These are phyloP conservation scores for Bos indicus DNA, from an alignment of 2,113 vertebrate species.

Conservation along the genomic window DNA sequence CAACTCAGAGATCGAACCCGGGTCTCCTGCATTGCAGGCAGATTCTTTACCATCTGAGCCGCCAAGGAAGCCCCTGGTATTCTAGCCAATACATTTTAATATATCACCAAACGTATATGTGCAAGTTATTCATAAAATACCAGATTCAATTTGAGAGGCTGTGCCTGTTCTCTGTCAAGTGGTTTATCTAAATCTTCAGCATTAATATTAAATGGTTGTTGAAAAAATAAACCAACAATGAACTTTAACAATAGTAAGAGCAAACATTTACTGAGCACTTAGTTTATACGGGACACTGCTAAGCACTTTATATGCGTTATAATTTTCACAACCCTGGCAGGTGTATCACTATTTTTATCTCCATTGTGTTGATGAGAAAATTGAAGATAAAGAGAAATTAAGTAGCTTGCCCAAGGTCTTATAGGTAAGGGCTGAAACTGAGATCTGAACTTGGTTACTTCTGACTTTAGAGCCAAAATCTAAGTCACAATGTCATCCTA, in stretches of 20 bases:
- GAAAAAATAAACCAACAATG: background rate
- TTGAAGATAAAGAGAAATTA: background rate
- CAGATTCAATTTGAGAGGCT: background rate
- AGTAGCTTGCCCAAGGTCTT: background rate
- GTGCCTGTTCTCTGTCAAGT: background rate
- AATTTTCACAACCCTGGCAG: background rate
- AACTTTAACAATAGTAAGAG: background rate
- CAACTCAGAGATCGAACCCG: background rate
- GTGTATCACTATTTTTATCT: background rate
- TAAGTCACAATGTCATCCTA: background rate
- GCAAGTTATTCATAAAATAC: background rate
- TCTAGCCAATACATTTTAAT: background rate
- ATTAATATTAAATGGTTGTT: background rate
- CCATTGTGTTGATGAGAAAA: background rate
- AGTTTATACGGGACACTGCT: background rate
- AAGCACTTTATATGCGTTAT: background rate
- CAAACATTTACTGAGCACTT: background rate
- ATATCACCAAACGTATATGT: background rate
- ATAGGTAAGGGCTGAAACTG: background rate
- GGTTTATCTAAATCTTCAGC: background rate
- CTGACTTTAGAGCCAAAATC: background rate
- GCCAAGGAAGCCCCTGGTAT: background rate
- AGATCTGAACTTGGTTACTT: background rate
- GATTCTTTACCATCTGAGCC: background rate
- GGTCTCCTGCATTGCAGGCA: background rate